phyloP scores from a whole-genome alignment of 1,140 invertebrate genomes.

The Drosophila cardini region DNA sequence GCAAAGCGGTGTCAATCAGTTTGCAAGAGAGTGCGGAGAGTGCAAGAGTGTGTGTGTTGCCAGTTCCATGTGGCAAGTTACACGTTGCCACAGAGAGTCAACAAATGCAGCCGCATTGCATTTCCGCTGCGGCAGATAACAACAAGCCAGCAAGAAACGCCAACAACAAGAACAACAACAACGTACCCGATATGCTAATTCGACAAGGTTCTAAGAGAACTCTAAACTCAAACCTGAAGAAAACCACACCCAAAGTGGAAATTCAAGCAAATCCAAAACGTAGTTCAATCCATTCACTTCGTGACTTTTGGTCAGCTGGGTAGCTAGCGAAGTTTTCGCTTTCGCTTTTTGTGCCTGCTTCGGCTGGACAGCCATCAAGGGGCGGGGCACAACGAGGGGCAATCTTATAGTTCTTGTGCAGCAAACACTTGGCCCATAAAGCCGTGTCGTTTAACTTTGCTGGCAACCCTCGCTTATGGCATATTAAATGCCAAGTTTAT shows the following conservation, averaged over 20 bases:
- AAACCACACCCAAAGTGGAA: background rate
- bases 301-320: conserved; percentile 63
- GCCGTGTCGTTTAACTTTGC: too few relatives aligned
- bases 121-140: conserved; percentile 76
- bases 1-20: conserved; percentile 71
- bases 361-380: conserved; percentile 4
- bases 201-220: conserved; percentile 30
- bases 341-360: conserved; percentile 34
- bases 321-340: conserved; percentile 45
- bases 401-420: background rate
- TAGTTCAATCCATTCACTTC: conserved; percentile 53
- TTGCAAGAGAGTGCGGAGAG: conserved; percentile 9
- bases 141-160: conserved; percentile 32
- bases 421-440: too few relatives aligned
- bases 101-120: conserved; percentile 53
- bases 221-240: background rate
- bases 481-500: conserved; percentile 40
- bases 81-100: conserved; percentile 23
- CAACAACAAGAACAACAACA: conserved; percentile 28
- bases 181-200: conserved; percentile 69
- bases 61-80: conserved; percentile 18
- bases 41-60: conserved; percentile 14
- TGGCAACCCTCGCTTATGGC: conserved; percentile 23
- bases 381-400: background rate
- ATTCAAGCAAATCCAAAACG: conserved; percentile 22